These are phyloP conservation scores for Champsocephalus gunnari DNA, from an alignment of 2,797 vertebrate genomes.

Conservation along the genomic window DNA sequence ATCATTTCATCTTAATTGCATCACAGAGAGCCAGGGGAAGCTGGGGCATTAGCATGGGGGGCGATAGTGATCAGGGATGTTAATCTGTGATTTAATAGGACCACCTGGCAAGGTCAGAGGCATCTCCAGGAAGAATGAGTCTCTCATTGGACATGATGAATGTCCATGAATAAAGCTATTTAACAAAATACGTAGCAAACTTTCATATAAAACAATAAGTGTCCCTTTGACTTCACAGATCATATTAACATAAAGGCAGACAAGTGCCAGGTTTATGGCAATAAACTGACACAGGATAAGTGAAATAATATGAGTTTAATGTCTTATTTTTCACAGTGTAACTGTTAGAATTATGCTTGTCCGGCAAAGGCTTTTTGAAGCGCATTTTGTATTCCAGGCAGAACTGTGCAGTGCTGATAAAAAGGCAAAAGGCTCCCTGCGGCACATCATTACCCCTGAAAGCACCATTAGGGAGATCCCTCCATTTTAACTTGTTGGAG, in stretches of 20 bases:
- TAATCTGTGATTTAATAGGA: conserved; percentile 71
- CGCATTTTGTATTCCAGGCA: conserved; percentile 51
- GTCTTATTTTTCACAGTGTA: conserved; percentile 7
- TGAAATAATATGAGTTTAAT: not conserved
- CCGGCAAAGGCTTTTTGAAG: conserved; percentile 33
- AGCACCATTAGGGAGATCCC: conserved; percentile 52
- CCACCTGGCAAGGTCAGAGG: conserved; percentile 72
- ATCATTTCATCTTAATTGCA: conserved; percentile 56
- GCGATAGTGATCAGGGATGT: conserved; percentile 63
- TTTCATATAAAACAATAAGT: conserved; percentile 3
- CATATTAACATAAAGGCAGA: not conserved
- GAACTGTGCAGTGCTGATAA: conserved; percentile 43
- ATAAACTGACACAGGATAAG: not conserved
- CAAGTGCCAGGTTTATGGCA: not conserved
- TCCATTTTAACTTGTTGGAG: conserved; percentile 59
- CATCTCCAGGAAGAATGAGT: conserved; percentile 40
- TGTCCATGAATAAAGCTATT: conserved; percentile 11
- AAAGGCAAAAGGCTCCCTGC: conserved; percentile 45
- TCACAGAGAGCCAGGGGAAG: conserved; percentile 35
- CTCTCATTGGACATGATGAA: conserved; percentile 58
- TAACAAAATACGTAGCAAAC: conserved; percentile 27
- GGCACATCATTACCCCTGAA: conserved; percentile 52
- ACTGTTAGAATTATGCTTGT: conserved; percentile 30
- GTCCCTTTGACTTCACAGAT: conserved; percentile 21
- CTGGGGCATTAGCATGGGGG: conserved; percentile 52